A percentile compares a stretch with the other conserved stretches of the same genome.
phyloP scores from a whole-genome alignment of 2,888 invertebrate genomes.

The Tenthredo amoena region DNA sequence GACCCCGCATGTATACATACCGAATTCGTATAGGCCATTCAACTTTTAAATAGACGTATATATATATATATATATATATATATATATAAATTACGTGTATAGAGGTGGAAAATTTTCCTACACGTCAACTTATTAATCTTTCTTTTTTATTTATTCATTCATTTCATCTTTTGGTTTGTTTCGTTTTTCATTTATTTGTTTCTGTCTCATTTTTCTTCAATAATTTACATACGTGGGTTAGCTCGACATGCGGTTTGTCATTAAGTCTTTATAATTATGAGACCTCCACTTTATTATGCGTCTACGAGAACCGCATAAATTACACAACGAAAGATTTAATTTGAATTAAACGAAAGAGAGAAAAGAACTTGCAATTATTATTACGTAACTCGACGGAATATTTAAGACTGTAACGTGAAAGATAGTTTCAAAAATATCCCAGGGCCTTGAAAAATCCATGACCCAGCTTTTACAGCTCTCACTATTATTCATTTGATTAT shows the following conservation, averaged over 20 bases:
- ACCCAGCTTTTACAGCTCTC: background rate
- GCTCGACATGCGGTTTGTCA: background rate
- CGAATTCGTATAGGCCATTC: background rate
- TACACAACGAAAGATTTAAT: background rate
- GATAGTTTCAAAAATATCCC: background rate
- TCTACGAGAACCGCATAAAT: constrained; percentile 5
- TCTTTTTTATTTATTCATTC: background rate
- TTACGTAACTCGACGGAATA: background rate
- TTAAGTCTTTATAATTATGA: background rate
- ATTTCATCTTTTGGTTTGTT: background rate
- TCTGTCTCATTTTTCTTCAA: background rate
- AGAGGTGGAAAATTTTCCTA: background rate
- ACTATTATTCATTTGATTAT: background rate
- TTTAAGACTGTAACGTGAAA: background rate
- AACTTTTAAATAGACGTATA: background rate
- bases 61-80: background rate
- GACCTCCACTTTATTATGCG: background rate
- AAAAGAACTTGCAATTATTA: too few species aligned
- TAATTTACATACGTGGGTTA: background rate
- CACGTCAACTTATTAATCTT: background rate
- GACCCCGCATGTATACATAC: too few species aligned
- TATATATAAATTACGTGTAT: background rate
- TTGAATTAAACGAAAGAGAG: background rate
- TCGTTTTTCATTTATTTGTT: background rate
- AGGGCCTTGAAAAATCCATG: constrained; percentile 13